phyloP scores from a whole-genome alignment of 1,140 invertebrate genomes.

The Platorchestia sp. region DNA sequence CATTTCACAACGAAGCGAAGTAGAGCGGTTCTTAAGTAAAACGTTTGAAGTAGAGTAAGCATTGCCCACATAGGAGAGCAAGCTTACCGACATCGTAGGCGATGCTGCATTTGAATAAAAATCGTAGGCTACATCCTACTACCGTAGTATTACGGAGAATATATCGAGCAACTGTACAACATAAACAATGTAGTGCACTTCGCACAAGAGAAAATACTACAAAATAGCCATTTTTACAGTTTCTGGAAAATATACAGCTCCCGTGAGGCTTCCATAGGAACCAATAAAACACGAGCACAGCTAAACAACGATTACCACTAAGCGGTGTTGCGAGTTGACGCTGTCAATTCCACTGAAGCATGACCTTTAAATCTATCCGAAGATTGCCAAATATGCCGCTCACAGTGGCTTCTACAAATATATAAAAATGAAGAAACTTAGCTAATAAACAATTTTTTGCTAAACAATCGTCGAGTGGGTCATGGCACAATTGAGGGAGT shows the following conservation, averaged over 20 bases:
- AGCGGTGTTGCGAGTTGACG: not conserved
- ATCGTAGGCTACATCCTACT: not conserved
- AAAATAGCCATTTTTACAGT: constrained; percentile 25
- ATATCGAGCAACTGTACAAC: constrained; percentile 24
- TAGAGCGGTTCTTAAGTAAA: not conserved
- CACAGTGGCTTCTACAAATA: not conserved
- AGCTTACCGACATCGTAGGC: not conserved
- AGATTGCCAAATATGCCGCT: not conserved
- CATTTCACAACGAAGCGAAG: not conserved
- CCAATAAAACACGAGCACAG: not conserved
- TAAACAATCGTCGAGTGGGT: not conserved
- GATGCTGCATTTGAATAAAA: not conserved
- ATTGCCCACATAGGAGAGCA: not conserved
- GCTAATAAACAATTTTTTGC: not conserved
- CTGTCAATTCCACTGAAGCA: not conserved
- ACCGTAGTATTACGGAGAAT: not conserved
- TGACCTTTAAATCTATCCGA: not conserved
- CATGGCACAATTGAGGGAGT: not conserved
- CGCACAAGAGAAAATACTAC: not conserved
- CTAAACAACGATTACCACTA: not conserved
- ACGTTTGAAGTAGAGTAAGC: not conserved
- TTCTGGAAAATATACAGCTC: constrained; percentile 11
- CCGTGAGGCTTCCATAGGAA: constrained; percentile 25
- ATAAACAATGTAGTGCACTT: constrained; percentile 1
- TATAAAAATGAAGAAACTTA: not conserved